Percentiles rank a stretch among this genome's conserved stretches.
Evolutionary conservation across 2,113 vertebrate species (phyloP).

Genomic region (Gila orcuttii): DNA sequence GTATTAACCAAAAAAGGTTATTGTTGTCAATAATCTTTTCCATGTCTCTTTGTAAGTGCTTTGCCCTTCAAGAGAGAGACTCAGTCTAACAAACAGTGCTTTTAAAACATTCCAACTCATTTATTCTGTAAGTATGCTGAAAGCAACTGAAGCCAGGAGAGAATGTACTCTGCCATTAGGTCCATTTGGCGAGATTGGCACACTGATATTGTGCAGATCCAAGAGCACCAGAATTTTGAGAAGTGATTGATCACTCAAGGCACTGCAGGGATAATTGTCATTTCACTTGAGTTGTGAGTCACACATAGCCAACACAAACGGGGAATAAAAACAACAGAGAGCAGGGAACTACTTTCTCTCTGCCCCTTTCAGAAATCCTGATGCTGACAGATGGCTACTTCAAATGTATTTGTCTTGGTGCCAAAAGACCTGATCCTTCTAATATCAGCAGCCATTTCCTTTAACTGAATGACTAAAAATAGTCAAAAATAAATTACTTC

Average conservation of each 20-base stretch:
- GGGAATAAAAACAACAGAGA: slow-evolving; percentile 69
- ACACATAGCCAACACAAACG: slow-evolving; percentile 70
- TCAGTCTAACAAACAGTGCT: background rate
- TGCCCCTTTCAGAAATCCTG: slow-evolving; percentile 52
- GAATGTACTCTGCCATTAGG: slow-evolving; percentile 22
- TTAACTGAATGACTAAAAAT: slow-evolving; percentile 15
- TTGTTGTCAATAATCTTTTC: background rate
- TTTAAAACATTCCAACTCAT: slow-evolving; percentile 5
- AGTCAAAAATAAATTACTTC: background rate
- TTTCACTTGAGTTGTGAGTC: slow-evolving; percentile 67
- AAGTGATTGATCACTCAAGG: slow-evolving; percentile 73
- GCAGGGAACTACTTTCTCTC: slow-evolving; percentile 61
- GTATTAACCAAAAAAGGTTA: background rate
- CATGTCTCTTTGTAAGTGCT: background rate
- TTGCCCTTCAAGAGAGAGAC: background rate
- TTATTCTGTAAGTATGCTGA: background rate
- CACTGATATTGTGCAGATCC: slow-evolving; percentile 60
- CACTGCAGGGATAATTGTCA: slow-evolving; percentile 67
- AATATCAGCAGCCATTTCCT: slow-evolving; percentile 32
- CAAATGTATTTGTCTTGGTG: slow-evolving; percentile 47
- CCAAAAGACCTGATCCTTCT: slow-evolving; percentile 28
- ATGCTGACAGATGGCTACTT: slow-evolving; percentile 55
- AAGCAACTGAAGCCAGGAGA: slow-evolving; percentile 12
- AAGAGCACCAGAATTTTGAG: slow-evolving; percentile 59
- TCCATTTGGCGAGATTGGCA: slow-evolving; percentile 29